phyloP scores from a whole-genome alignment of 1,140 invertebrate species.

The Leptinotarsa undecemlineata region DNA sequence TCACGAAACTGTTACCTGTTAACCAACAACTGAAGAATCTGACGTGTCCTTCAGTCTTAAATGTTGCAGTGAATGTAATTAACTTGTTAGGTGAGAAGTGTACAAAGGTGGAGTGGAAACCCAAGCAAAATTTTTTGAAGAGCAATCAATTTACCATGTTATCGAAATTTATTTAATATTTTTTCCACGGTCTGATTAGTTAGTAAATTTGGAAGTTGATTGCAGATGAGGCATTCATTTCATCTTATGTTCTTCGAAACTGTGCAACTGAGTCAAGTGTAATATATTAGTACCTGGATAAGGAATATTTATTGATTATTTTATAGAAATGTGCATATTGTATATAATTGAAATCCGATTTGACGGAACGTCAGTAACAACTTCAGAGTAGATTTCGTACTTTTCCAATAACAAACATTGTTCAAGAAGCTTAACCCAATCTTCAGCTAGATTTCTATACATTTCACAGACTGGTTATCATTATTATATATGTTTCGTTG shows the following conservation, averaged over 20 bases:
- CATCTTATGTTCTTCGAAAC: not conserved
- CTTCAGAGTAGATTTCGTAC: not conserved
- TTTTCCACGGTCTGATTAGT: no score
- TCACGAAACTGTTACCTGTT: slow-evolving; percentile 19
- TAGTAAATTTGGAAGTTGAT: no score
- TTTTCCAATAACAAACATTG: no score
- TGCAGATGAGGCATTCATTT: no score
- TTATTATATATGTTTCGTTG: not conserved
- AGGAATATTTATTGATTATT: slow-evolving; percentile 49
- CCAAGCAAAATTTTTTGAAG: not conserved
- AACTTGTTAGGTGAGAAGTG: slow-evolving; percentile 9
- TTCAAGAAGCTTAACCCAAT: not conserved
- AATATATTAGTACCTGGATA: slow-evolving; percentile 53
- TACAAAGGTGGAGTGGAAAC: not conserved
- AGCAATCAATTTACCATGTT: not conserved
- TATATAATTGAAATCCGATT: slow-evolving; percentile 41
- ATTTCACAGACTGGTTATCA: not conserved
- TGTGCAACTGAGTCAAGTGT: slow-evolving; percentile 42
- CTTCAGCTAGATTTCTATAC: not conserved
- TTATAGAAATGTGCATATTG: slow-evolving; percentile 45
- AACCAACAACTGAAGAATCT: slow-evolving; percentile 10
- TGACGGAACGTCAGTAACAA: not conserved
- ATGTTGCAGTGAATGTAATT: slow-evolving; percentile 18
- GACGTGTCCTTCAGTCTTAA: not conserved
- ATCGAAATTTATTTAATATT: no score